Conservation (phyloP, 2,113 vertebrate genomes). For the Indicator indicator region DNA sequence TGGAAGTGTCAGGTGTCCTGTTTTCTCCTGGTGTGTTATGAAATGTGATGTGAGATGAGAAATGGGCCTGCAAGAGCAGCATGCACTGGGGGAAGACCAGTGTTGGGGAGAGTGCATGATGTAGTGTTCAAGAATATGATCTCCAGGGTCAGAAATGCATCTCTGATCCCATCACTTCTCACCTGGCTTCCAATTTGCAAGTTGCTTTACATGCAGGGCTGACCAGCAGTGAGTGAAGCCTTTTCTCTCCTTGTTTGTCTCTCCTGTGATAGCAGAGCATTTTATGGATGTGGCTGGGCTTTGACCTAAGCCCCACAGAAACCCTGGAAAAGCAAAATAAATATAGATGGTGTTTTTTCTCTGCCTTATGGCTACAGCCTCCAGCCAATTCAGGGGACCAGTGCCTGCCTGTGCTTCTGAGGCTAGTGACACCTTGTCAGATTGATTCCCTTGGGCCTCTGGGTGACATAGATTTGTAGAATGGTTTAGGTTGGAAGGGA, state of each 20-base stretch:
- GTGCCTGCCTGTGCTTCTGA: neutral
- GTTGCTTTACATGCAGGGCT: neutral
- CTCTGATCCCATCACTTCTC: neutral
- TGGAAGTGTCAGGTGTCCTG: neutral
- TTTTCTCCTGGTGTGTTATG: neutral
- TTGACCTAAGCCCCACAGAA: neutral
- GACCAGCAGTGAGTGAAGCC: neutral
- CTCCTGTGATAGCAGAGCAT: neutral
- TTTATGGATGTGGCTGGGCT: neutral
- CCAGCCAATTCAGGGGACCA: neutral
- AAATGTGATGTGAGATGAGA: neutral
- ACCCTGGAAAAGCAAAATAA: neutral
- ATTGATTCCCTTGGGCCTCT: accelerated
- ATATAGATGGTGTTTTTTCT: neutral
- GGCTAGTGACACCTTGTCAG: neutral
- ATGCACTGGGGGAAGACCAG: accelerated
- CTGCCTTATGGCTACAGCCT: neutral
- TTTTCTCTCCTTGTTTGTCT: neutral
- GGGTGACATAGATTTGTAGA: neutral
- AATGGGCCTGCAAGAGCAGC: neutral
- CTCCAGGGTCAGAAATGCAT: neutral
- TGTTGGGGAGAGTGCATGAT: neutral
- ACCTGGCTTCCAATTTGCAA: neutral
- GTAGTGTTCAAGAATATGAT: neutral
- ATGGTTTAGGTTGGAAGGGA: too few relatives aligned